Evolutionary conservation across 1,140 invertebrate species (phyloP).

Genomic region (Lepidurus apus): DNA sequence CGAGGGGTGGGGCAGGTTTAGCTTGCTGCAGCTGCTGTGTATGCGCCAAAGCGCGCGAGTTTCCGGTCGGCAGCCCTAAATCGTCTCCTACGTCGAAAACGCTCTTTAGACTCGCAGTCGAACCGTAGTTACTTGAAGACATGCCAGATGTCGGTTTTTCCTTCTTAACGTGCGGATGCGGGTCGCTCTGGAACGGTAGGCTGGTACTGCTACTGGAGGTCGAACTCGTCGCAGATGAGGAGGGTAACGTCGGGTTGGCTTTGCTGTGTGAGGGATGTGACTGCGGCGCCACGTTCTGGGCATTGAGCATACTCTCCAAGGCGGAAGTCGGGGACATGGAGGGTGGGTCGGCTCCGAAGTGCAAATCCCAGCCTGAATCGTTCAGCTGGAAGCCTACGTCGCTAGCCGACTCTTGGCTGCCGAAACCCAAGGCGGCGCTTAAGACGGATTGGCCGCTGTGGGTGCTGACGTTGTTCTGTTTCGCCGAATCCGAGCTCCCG

Average conservation of each 20-base stretch:
- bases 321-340: not conserved
- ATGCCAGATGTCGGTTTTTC: not conserved
- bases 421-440: not conserved
- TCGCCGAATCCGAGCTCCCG: not conserved
- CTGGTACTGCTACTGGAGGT: not conserved
- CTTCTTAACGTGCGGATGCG: not conserved
- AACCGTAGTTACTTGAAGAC: not conserved
- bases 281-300: not conserved
- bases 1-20: not conserved
- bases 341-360: not conserved
- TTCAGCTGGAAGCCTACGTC: not conserved
- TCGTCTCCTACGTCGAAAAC: not conserved
- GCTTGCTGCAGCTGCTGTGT: not conserved
- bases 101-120: not conserved
- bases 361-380: constrained; percentile 8
- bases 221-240: not conserved
- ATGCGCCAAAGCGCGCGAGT: not conserved
- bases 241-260: not conserved
- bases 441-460: not conserved
- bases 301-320: not conserved
- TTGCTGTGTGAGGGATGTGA: not conserved
- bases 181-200: not conserved
- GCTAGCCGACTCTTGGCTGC: not conserved
- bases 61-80: not conserved
- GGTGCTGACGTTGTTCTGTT: not conserved